Percentiles rank a stretch among this genome's conserved stretches.
Evolutionary conservation across 2,888 invertebrate species (phyloP).

Genomic region (Cordylochernes scorpioides): DNA sequence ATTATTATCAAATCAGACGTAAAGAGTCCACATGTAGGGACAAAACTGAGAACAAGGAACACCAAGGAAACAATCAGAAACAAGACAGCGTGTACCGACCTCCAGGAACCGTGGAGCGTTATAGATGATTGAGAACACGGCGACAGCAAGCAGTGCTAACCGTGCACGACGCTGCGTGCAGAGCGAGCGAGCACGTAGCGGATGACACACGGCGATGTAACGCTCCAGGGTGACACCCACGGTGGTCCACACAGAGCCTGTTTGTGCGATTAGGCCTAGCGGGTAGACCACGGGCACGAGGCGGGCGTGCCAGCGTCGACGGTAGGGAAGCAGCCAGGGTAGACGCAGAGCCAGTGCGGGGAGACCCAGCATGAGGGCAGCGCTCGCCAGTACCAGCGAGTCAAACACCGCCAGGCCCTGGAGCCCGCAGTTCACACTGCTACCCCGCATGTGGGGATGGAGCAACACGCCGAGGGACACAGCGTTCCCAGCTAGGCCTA

Average conservation of each 20-base stretch:
- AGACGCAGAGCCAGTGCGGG: conserved; percentile 22
- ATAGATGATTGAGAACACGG: conserved; percentile 51
- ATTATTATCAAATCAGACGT: no score
- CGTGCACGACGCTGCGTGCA: conserved; percentile 68
- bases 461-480: conserved; percentile 9
- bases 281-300: conserved; percentile 55
- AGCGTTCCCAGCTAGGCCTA: conserved; percentile 8
- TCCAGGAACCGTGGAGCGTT: conserved; percentile 42
- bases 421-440: conserved; percentile 9
- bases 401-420: conserved; percentile 55
- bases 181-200: conserved; percentile 55
- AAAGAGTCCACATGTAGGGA: no score
- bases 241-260: conserved; percentile 68
- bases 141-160: conserved; percentile 52
- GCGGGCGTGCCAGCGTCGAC: conserved; percentile 39
- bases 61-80: no score
- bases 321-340: conserved; percentile 28
- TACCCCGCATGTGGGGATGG: conserved; percentile 9
- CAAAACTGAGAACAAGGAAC: no score
- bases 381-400: conserved; percentile 39
- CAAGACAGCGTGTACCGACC: conserved; percentile 15
- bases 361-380: conserved; percentile 56
- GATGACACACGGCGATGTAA: conserved; percentile 51
- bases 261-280: conserved; percentile 48
- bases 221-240: conserved; percentile 45